Percentiles rank a stretch among this genome's conserved stretches.
These are phyloP conservation scores for Odobenus rosmarus DNA, from an alignment of 2,113 vertebrate genomes.

Conservation along the genomic window DNA sequence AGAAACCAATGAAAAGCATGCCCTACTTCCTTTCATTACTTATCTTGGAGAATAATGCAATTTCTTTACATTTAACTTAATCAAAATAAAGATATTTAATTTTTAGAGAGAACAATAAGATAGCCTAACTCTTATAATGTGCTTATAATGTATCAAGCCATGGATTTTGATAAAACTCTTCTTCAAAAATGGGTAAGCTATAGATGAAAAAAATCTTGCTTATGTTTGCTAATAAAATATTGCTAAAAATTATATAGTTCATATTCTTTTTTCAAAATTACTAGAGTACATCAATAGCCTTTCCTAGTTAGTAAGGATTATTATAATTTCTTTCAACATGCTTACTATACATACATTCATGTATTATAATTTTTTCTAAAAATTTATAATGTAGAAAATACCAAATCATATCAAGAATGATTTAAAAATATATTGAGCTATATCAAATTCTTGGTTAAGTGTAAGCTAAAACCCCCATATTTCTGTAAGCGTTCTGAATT, in stretches of 20 bases:
- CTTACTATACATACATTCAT: not conserved
- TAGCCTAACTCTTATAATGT: not conserved
- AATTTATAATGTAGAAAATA: not conserved
- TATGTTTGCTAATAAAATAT: not conserved
- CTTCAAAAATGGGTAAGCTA: not conserved
- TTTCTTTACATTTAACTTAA: not conserved
- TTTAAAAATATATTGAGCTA: not conserved
- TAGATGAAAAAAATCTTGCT: not conserved
- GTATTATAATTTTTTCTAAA: not conserved
- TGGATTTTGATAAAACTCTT: not conserved
- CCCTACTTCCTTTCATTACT: not conserved
- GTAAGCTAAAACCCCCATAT: not conserved
- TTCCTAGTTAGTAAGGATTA: not conserved
- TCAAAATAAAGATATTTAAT: not conserved
- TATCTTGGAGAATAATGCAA: not conserved
- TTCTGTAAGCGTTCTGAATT: not conserved
- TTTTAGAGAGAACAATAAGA: not conserved
- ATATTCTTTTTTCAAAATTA: not conserved
- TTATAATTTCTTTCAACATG: not conserved
- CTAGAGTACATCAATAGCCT: not conserved
- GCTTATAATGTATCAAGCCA: not conserved
- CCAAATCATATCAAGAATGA: not conserved
- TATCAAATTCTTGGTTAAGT: not conserved
- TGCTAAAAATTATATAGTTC: not conserved
- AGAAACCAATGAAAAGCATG: not conserved